phyloP scores from a whole-genome alignment of 2,888 invertebrate genomes.

The Lymantria monacha region DNA sequence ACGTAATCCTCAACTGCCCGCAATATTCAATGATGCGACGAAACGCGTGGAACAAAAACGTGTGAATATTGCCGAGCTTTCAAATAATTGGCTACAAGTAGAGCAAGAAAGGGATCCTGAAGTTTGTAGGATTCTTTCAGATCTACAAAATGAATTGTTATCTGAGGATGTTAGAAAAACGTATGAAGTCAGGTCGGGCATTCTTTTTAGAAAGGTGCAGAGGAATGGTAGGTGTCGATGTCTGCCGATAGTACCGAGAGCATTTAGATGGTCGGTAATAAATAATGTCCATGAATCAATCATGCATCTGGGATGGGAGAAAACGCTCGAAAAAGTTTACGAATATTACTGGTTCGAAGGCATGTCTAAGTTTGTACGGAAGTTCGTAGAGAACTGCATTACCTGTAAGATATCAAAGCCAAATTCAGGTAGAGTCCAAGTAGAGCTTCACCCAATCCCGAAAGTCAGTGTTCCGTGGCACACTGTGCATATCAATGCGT shows the following conservation, averaged over 20 bases:
- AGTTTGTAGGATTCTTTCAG: background rate
- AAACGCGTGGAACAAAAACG: slow-evolving; percentile 5
- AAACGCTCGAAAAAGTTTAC: slow-evolving; percentile 26
- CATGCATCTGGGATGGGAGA: slow-evolving; percentile 14
- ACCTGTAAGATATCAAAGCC: slow-evolving; percentile 39
- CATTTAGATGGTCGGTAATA: slow-evolving; percentile 3
- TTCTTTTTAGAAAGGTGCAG: slow-evolving; percentile 4
- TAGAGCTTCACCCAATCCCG: slow-evolving; percentile 37
- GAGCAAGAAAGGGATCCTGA: slow-evolving; percentile 6
- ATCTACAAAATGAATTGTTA: slow-evolving; percentile 2
- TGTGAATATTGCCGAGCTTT: slow-evolving; percentile 1
- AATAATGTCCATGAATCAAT: slow-evolving; percentile 3
- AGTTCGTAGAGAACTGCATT: slow-evolving; percentile 12
- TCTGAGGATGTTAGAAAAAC: background rate
- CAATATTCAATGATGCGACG: background rate
- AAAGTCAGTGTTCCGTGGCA: slow-evolving; percentile 12
- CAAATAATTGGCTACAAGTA: slow-evolving; percentile 12
- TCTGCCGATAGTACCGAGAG: slow-evolving; percentile 2
- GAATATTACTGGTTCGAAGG: slow-evolving; percentile 34
- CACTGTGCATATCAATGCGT: slow-evolving; percentile 7
- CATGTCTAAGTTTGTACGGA: slow-evolving; percentile 32
- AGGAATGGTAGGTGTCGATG: background rate
- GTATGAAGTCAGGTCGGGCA: slow-evolving; percentile 1
- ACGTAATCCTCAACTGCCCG: slow-evolving; percentile 9
- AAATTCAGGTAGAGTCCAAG: slow-evolving; percentile 32